These are phyloP conservation scores for Aplidium turbinatum DNA, from an alignment of 23 tunicate genomes.

Conservation along the genomic window DNA sequence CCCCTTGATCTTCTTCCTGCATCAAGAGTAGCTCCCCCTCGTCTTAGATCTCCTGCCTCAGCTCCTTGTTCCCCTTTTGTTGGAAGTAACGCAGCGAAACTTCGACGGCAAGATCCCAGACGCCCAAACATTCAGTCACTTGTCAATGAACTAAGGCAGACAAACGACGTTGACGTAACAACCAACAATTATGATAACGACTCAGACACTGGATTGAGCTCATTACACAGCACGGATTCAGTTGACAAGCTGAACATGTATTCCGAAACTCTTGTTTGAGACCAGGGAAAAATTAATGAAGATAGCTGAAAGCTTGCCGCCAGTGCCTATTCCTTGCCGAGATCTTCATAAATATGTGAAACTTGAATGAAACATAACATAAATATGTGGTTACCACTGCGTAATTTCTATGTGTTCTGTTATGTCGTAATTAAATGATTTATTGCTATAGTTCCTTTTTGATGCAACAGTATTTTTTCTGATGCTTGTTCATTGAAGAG, in stretches of 20 bases:
- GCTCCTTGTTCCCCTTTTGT: slow-evolving; percentile 50
- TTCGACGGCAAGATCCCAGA: slow-evolving; percentile 7
- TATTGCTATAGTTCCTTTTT: no score
- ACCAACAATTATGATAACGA: slow-evolving; percentile 61
- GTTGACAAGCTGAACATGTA: slow-evolving; percentile 31
- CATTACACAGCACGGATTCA: slow-evolving; percentile 87
- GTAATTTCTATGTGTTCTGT: no score
- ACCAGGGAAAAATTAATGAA: no score
- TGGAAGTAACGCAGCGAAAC: neutral
- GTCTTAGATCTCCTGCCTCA: slow-evolving; percentile 1
- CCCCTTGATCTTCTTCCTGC: slow-evolving; percentile 19
- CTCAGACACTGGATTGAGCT: slow-evolving; percentile 91
- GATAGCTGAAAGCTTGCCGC: neutral
- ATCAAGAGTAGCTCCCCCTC: slow-evolving; percentile 4
- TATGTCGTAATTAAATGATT: no score
- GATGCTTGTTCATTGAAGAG: no score
- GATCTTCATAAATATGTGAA: no score
- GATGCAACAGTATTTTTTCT: no score
- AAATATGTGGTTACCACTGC: no score
- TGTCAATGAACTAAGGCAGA: neutral
- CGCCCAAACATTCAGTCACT: neutral
- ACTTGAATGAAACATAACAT: no score
- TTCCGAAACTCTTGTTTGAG: slow-evolving; percentile 85
- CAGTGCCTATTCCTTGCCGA: no score
- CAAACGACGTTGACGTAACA: neutral